Percentiles rank a stretch among this genome's conserved stretches.
Evolutionary conservation across 2,888 invertebrate genomes (phyloP).

Genomic region (Mesoligia furuncula): DNA sequence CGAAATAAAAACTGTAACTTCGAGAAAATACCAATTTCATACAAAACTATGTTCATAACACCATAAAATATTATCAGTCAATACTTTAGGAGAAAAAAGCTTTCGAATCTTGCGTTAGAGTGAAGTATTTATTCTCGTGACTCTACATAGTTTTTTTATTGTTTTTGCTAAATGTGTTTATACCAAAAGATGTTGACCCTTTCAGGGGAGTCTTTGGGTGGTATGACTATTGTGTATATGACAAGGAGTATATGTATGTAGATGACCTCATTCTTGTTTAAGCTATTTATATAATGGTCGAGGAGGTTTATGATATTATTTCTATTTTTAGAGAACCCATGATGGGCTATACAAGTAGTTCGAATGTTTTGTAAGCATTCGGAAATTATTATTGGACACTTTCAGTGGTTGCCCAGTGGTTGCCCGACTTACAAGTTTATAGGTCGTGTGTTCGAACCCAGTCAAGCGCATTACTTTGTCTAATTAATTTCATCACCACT

Average conservation of each 20-base stretch:
- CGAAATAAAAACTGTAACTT: background rate
- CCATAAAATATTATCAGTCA: background rate
- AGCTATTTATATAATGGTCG: background rate
- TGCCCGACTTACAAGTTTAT: too few relatives aligned
- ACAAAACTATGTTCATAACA: background rate
- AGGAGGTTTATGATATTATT: background rate
- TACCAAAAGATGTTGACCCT: too few relatives aligned
- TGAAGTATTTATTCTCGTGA: background rate
- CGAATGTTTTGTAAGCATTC: background rate
- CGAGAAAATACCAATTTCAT: background rate
- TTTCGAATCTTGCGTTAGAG: background rate
- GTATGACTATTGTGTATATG: background rate
- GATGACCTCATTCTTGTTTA: background rate
- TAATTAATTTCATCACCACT: too few relatives aligned
- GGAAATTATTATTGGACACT: background rate
- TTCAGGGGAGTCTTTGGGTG: conserved; percentile 32
- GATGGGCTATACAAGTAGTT: background rate
- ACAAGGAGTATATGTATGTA: background rate
- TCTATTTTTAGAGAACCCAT: background rate
- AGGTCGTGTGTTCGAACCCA: too few relatives aligned
- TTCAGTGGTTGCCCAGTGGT: background rate
- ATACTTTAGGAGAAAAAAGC: background rate
- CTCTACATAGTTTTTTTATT: background rate
- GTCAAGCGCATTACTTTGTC: too few relatives aligned
- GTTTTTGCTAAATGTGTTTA: too few relatives aligned